Evolutionary conservation across 2,888 invertebrate species (phyloP), one percentile per base, ranked within the genome.

Genomic region (Dicyrtoma fusca): DNA sequence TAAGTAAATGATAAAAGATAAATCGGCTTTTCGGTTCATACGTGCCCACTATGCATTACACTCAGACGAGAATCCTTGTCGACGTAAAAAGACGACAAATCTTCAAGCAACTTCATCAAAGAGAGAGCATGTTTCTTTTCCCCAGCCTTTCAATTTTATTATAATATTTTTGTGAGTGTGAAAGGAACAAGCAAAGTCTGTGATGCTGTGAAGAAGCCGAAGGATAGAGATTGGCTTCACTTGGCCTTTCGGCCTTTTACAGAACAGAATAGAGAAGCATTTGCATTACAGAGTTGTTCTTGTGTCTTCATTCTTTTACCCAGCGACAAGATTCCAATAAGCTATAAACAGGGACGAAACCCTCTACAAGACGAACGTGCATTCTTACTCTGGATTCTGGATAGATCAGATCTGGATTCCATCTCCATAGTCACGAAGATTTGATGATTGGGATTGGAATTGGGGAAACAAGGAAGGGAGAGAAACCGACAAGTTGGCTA

Each of bases 291-390:
- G 64, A 64, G 21, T 44, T 66, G 66, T 19, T 17, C 25, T n/a
- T n/a, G n/a, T 4, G 21, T 34, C 34, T 34, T 34, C 55, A 55
- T 19, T 55, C 21, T 55, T 10, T 34, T 53, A 21, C 53, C 42
- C 55, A 34, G 8, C 55, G 66, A 57, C 53, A 66, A 66, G 53
- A 55, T 66, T 66, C 55, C 66, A 66, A 66, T 66, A 66, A 66
- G 55, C 42, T 42, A 34, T 42, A 21, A 14, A 57, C 34, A 34
- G 34, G 34, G 34, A 34, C 34, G 4, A 8, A 34, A n/a, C n/a
- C 4, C 8, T 34, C 4, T 34, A 34, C 34, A 34, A 34, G 34
- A 34, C 34, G 34, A 34, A 34, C 34, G 8, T 34, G 34, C 8
- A 34, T 34, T 5, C 8, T 34, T 5, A 8, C 4, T 34, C 3